Evolutionary conservation across 2,797 vertebrate species (phyloP), one percentile per base, ranked within the genome.

Genomic region (Taeniopygia guttata): DNA sequence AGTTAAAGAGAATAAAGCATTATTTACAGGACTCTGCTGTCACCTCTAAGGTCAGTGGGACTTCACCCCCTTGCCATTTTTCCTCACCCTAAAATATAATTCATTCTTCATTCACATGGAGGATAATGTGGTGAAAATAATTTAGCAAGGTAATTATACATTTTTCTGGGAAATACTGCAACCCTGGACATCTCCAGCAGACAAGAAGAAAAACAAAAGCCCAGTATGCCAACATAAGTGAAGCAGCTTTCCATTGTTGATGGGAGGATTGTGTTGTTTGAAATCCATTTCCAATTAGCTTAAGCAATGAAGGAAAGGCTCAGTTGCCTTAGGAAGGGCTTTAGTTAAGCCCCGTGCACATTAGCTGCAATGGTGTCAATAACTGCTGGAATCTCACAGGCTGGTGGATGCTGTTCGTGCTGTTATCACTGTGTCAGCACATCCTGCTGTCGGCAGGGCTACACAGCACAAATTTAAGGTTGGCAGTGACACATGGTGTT

Each of bases 41-140:
- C 87, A 93, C 74, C 70, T 58, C 82, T 58, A 79, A 94, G 81
- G 85, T 96, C 93, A 96, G 6, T 7, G 46, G 49, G 67, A 96
- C 94, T 96, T 97, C 72, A 97, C 78, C n/a, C 85, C 87, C 72
- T 93, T 93, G 90, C n/a, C 75, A 74, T 94, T 95, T 96, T 92
- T 96, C 83, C 92, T 95, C 72, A 96, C 68, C 68, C 84, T 72
- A 58, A 93, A 97, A 93, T 88, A 85, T 64, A 96, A 94, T 96
- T 96, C 48, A 90, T 94, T 93, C 58, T 77, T 84, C 63, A 32
- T 63, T 87, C 73, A 66, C 17, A 29, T 0, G 0, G n/a, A 62
- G n/a, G 14, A 87, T 48, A 62, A 78, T 20, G 49, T 51, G 29
- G n/a, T 7, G 5, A 90, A 84, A 77, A 75, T 67, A 78, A 83